These are phyloP conservation scores for Brassicogethes aeneus DNA, from an alignment of 2,888 invertebrate genomes.

Conservation along the genomic window DNA sequence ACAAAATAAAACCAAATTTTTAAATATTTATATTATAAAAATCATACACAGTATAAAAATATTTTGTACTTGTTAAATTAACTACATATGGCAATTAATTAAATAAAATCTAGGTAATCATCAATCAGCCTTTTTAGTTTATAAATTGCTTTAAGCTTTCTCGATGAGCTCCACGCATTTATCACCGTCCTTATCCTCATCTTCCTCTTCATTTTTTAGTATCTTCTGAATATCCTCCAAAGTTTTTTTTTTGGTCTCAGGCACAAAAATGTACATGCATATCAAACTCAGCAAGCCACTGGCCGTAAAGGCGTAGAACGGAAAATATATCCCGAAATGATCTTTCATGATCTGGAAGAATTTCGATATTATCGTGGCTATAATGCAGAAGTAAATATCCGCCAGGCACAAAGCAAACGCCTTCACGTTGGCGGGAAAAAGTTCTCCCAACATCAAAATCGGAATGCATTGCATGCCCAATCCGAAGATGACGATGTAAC, in stretches of 20 bases:
- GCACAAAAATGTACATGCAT: conserved; percentile 4
- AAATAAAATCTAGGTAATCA: neutral
- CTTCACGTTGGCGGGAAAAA: conserved; percentile 46
- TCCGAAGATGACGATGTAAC: conserved; percentile 42
- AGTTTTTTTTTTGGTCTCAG: conserved; percentile 6
- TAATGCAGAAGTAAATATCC: conserved; percentile 42
- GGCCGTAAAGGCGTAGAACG: conserved; percentile 7
- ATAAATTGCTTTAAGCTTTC: neutral
- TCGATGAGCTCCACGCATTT: neutral
- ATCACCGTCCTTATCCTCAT: conserved; percentile 3
- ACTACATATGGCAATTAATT: neutral
- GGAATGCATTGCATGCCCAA: conserved; percentile 45
- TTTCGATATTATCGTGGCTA: conserved; percentile 41
- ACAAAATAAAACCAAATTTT: too few relatives aligned
- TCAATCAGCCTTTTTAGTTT: conserved; percentile 1
- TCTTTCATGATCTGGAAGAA: conserved; percentile 29
- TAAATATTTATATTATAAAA: too few relatives aligned
- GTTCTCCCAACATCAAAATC: conserved; percentile 43
- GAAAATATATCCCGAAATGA: conserved; percentile 4
- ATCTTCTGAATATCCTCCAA: conserved; percentile 5
- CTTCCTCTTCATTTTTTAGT: conserved; percentile 4
- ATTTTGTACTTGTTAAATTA: neutral
- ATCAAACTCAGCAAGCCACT: conserved; percentile 4
- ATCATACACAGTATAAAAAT: conserved; percentile 1
- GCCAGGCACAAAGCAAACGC: conserved; percentile 48